Evolutionary conservation across 2,797 vertebrate genomes (phyloP), one percentile per base, ranked within the genome.

Genomic region (Tarsius wallacei): DNA sequence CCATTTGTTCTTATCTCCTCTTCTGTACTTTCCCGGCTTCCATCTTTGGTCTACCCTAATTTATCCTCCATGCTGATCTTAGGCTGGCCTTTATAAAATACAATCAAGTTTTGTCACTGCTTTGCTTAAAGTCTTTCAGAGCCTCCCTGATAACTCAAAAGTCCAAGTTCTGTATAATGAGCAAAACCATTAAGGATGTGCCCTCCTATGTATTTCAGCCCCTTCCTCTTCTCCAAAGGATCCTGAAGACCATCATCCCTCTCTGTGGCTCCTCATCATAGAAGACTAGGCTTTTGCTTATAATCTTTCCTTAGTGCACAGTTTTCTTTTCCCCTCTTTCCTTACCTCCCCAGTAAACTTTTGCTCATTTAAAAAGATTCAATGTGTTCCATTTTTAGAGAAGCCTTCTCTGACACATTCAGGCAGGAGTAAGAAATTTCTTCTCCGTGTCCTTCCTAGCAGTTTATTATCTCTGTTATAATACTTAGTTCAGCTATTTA

Each of bases 301-400:
- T 14, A 42, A 28, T 12, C 0, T 80, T 93, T 80, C 36, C 15
- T 96, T 1, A 55, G 33, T 71, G 66, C 28, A 42, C 57, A 59
- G 0, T 66, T 90, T 92, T 93, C 33, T 90, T 87, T 80, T 53
- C 14, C 53, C 51, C 3, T 88, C 14, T 31, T 15, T 64, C 10
- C 17, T 74, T 91, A 57, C 11, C 14, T 94, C 11, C 51, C 59
- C 63, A 26, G 64, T 76, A 71, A 94, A 68, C 53, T 86, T 83
- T 57, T 64, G 57, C 15, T 95, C 13, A 77, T 95, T 76, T 88
- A 22, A 77, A 80, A 94, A 74, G 70, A 31, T 80, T 94, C 74
- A 68, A 9, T 47, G 55, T 42, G 33, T 10, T 4, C 8, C 22
- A n/a, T 71, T 94, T 88, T 89, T n/a, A 77, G 19, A 14, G 3